Conservation (phyloP, 2,113 vertebrate species). For the Seriola rivoliana region DNA sequence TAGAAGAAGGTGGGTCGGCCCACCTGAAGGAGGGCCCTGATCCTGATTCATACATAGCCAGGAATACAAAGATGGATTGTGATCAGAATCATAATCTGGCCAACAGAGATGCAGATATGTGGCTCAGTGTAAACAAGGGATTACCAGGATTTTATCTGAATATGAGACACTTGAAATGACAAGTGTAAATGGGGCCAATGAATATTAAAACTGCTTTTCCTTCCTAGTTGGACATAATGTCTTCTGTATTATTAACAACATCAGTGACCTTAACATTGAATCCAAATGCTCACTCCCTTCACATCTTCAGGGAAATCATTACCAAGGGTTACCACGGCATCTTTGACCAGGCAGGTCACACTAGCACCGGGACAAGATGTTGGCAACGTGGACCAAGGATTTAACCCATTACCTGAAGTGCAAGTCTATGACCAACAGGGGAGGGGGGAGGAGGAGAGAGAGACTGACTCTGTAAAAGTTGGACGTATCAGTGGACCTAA, state of each 20-base stretch:
- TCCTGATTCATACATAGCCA: too few relatives aligned
- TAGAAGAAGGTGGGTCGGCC: too few relatives aligned
- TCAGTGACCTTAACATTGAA: conserved; percentile 47
- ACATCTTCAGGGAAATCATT: conserved; percentile 67
- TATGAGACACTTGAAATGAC: neutral
- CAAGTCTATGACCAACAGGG: conserved; percentile 15
- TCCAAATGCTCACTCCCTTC: conserved; percentile 51
- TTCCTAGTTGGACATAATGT: conserved; percentile 43
- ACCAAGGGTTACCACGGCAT: conserved; percentile 39
- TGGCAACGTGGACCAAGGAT: neutral
- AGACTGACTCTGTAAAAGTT: neutral
- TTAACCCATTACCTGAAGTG: conserved; percentile 5
- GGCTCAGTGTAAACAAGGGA: too few relatives aligned
- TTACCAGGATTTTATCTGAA: neutral
- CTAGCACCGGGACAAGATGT: conserved; percentile 26
- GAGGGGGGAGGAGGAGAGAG: neutral
- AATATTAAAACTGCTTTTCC: conserved; percentile 45
- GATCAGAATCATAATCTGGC: neutral
- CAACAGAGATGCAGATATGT: neutral
- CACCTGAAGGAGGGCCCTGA: too few relatives aligned
- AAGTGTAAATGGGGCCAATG: neutral
- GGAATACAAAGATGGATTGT: neutral
- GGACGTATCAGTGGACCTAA: neutral
- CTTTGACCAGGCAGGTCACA: conserved; percentile 33
- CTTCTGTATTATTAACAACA: conserved; percentile 2